Evolutionary conservation across 1,140 invertebrate species (phyloP).

Genomic region (Rhyacophila brunnea): DNA sequence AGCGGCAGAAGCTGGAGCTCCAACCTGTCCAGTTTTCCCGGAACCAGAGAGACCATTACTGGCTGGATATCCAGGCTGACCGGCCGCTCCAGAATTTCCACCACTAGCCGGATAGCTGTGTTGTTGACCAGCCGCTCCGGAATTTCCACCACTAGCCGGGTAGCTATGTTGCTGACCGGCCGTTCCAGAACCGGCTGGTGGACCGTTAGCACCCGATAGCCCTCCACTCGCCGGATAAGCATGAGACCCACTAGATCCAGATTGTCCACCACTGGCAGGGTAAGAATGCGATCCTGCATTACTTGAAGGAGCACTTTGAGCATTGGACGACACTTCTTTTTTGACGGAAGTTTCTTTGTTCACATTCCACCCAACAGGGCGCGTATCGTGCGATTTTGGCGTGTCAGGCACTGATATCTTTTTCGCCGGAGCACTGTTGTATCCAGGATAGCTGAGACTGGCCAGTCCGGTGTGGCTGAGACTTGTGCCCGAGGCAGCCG

Average conservation of each 20-base stretch:
- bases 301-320: conserved; percentile 14
- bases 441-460: conserved; percentile 32
- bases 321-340: conserved; percentile 16
- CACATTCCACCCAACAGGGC: conserved; percentile 21
- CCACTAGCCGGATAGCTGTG: conserved; percentile 19
- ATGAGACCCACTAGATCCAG: conserved; percentile 11
- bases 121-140: conserved; percentile 24
- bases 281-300: conserved; percentile 1
- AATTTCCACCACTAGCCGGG: conserved; percentile 40
- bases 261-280: conserved; percentile 10
- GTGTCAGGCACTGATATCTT: conserved; percentile 13
- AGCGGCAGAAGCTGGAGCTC: neutral
- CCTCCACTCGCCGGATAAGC: conserved; percentile 23
- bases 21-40: neutral
- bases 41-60: conserved; percentile 25
- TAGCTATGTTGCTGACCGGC: conserved; percentile 36
- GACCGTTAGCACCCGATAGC: conserved; percentile 8
- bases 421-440: conserved; percentile 7
- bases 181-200: neutral
- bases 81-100: conserved; percentile 18
- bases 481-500: neutral
- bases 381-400: conserved; percentile 3
- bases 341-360: conserved; percentile 19
- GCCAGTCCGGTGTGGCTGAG: conserved; percentile 13
- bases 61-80: conserved; percentile 28